phyloP scores from a whole-genome alignment of 1,140 invertebrate species.

The Marisa cornuarietis region DNA sequence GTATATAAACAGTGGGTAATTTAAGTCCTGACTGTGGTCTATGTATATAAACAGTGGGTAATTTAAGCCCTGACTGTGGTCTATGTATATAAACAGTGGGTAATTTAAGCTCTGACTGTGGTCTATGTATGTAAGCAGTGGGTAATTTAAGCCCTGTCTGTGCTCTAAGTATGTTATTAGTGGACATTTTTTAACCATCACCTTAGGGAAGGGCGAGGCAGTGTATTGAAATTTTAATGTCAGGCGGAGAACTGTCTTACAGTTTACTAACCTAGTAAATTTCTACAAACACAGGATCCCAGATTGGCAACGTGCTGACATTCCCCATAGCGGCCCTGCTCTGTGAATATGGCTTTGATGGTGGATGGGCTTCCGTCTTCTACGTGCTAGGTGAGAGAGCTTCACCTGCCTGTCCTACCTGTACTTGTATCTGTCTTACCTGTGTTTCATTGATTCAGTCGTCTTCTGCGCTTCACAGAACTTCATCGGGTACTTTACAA shows the following conservation, averaged over 20 bases:
- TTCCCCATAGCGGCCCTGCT: conserved; percentile 48
- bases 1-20: background rate
- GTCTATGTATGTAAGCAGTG: background rate
- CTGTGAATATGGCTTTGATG: conserved; percentile 51
- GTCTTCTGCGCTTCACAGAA: too few relatives aligned
- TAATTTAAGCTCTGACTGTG: too few relatives aligned
- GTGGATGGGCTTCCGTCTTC: conserved; percentile 55
- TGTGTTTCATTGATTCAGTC: background rate
- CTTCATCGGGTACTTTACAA: background rate
- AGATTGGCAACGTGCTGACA: conserved; percentile 44
- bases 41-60: background rate
- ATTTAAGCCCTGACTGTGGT: too few relatives aligned
- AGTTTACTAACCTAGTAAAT: background rate
- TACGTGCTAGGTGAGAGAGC: conserved; percentile 45
- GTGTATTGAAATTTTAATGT: background rate
- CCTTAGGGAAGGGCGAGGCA: background rate
- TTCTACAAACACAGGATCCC: conserved; percentile 11
- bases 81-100: too few relatives aligned
- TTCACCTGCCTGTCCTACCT: background rate
- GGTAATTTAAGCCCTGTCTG: too few relatives aligned
- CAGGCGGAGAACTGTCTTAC: background rate
- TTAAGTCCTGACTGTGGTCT: background rate
- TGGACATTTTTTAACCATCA: background rate
- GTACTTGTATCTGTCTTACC: background rate
- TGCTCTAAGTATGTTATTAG: too few relatives aligned